These are phyloP conservation scores for Sinella curviseta DNA, from an alignment of 1,140 invertebrate species.

Conservation along the genomic window DNA sequence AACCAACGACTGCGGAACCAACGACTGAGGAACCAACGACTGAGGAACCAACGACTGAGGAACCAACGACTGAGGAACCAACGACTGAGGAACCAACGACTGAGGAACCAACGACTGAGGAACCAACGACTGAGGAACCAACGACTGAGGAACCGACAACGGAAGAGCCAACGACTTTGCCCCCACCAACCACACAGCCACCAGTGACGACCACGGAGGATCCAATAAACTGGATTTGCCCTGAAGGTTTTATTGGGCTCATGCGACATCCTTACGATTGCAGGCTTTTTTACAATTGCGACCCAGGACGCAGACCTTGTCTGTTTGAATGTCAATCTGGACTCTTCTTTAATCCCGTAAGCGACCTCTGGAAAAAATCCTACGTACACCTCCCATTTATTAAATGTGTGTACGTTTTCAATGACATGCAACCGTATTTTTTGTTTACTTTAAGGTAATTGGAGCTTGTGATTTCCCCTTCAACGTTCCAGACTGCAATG, in stretches of 20 bases:
- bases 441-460: neutral
- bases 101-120: no score
- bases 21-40: no score
- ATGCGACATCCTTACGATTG: conserved; percentile 5
- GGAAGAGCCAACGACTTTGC: no score
- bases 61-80: no score
- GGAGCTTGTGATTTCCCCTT: neutral
- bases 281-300: conserved; percentile 9
- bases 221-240: neutral
- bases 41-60: no score
- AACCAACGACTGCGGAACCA: no score
- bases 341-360: neutral
- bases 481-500: neutral
- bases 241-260: neutral
- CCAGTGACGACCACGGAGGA: neutral
- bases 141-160: no score
- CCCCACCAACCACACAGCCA: neutral
- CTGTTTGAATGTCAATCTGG: neutral
- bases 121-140: no score
- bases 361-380: no score
- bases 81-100: no score
- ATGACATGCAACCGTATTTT: neutral
- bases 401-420: no score
- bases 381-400: neutral
- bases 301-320: neutral